phyloP scores from a whole-genome alignment of 2,888 invertebrate genomes.

The Apodemia hepburni region DNA sequence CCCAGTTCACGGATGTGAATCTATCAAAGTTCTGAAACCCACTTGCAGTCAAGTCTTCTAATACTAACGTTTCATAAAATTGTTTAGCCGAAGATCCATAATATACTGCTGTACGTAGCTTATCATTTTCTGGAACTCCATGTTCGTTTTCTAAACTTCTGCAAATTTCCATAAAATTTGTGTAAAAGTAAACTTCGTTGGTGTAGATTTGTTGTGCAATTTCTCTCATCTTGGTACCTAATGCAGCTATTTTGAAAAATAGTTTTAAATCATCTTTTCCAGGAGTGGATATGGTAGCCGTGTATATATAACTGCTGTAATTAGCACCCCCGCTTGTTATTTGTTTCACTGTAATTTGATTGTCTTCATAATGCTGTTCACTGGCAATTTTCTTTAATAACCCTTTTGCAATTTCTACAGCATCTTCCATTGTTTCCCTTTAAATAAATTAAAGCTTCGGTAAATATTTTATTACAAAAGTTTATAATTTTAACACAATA shows the following conservation, averaged over 20 bases:
- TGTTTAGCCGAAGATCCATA: constrained; percentile 36
- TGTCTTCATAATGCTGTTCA: constrained; percentile 1
- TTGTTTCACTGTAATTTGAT: neutral
- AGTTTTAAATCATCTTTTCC: constrained; percentile 1
- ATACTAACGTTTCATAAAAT: constrained; percentile 42
- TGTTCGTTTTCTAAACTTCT: neutral
- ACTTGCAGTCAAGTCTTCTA: constrained; percentile 40
- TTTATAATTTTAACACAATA: neutral
- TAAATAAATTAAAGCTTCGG: neutral
- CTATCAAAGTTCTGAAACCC: constrained; percentile 42
- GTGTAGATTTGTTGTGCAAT: neutral
- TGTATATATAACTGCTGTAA: constrained; percentile 4
- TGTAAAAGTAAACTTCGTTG: constrained; percentile 8
- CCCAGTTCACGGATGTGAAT: constrained; percentile 40
- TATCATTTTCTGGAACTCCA: constrained; percentile 33
- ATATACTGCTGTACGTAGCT: constrained; percentile 34
- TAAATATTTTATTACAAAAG: neutral
- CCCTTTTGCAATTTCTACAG: neutral
- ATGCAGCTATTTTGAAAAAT: constrained; percentile 9
- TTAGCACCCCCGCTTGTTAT: constrained; percentile 2
- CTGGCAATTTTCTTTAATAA: neutral
- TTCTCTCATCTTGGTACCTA: too few relatives aligned
- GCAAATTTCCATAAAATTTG: neutral
- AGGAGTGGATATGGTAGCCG: neutral
- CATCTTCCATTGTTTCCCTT: neutral